Evolutionary conservation across 1,140 invertebrate genomes (phyloP).

Genomic region (Bombus pyrosoma): DNA sequence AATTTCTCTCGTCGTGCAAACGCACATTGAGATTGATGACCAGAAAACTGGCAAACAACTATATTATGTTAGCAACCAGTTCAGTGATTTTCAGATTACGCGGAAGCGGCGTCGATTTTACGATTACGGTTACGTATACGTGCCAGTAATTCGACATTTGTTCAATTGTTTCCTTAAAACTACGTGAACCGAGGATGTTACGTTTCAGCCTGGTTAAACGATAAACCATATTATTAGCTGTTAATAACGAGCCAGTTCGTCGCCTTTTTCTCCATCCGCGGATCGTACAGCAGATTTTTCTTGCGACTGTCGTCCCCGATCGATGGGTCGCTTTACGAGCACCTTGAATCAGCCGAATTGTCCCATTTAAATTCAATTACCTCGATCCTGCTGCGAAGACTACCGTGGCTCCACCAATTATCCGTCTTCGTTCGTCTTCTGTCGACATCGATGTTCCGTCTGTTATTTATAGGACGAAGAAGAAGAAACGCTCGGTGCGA

Average conservation of each 20-base stretch:
- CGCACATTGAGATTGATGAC: neutral
- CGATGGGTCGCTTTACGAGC: neutral
- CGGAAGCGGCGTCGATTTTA: too few species aligned
- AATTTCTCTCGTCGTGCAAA: neutral
- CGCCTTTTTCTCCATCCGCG: neutral
- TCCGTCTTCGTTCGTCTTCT: neutral
- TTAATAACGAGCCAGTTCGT: neutral
- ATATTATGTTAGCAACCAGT: too few species aligned
- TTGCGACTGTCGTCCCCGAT: neutral
- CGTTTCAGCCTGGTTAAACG: neutral
- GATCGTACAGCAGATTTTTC: neutral
- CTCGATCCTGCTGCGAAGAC: neutral
- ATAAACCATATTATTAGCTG: neutral
- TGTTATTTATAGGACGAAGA: neutral
- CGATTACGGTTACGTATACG: too few species aligned
- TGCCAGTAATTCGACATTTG: too few species aligned
- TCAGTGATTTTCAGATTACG: too few species aligned
- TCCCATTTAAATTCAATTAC: conserved; percentile 5
- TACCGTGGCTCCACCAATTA: neutral
- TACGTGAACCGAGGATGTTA: neutral
- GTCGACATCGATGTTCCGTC: neutral
- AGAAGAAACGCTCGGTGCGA: neutral
- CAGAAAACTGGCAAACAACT: neutral
- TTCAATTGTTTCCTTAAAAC: too few species aligned
- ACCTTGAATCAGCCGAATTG: neutral